phyloP scores from a whole-genome alignment of 2,797 vertebrate genomes.

The Brotula barbata region DNA sequence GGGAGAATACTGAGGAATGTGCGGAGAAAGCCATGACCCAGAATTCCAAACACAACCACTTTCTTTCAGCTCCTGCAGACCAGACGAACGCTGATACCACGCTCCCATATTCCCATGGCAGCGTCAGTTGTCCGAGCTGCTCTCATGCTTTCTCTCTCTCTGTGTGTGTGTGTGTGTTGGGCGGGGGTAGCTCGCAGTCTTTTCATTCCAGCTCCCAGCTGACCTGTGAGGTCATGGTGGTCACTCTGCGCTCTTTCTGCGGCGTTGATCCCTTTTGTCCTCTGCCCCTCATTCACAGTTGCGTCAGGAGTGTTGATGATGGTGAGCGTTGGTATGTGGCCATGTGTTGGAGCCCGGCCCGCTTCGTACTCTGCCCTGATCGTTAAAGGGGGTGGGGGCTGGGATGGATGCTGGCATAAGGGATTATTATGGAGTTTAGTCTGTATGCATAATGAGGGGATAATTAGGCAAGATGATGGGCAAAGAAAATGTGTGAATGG shows the following conservation, averaged over 20 bases:
- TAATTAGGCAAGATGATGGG: conserved; percentile 50
- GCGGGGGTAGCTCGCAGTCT: conserved; percentile 57
- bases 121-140: conserved; percentile 58
- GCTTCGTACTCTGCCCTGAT: conserved; percentile 23
- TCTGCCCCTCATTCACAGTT: conserved; percentile 62
- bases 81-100: conserved; percentile 57
- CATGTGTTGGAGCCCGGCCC: conserved; percentile 50
- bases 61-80: conserved; percentile 68
- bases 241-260: conserved; percentile 51
- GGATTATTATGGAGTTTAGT: conserved; percentile 48
- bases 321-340: conserved; percentile 58
- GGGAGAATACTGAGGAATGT: conserved; percentile 70
- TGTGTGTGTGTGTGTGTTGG: conserved; percentile 33
- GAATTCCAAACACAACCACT: conserved; percentile 69
- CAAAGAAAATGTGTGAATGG: conserved; percentile 44
- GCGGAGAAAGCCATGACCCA: conserved; percentile 71
- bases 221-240: conserved; percentile 75
- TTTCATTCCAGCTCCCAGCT: conserved; percentile 74
- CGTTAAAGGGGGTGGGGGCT: conserved; percentile 8
- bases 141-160: too few relatives aligned
- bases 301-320: conserved; percentile 53
- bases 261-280: conserved; percentile 67
- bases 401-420: conserved; percentile 45
- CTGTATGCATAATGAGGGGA: conserved; percentile 60
- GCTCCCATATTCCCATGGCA: conserved; percentile 68